Evolutionary conservation across 2,113 vertebrate species (phyloP).

Genomic region (Odocoileus virginianus): DNA sequence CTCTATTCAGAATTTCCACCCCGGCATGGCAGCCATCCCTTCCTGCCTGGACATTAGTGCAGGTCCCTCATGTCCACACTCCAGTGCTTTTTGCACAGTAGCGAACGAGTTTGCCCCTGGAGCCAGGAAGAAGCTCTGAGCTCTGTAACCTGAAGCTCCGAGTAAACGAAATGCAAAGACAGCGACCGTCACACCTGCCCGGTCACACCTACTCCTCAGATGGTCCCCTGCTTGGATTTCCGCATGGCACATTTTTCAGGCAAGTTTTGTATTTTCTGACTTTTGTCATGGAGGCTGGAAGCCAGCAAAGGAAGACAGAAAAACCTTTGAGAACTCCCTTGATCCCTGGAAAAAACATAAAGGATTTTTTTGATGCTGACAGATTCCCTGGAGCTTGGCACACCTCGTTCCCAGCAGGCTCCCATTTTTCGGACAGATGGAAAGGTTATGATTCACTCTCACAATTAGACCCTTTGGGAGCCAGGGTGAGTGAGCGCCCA

Average conservation of each 20-base stretch:
- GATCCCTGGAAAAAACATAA: not conserved
- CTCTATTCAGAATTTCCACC: constrained; percentile 37
- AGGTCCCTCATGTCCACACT: constrained; percentile 44
- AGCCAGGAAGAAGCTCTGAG: not conserved
- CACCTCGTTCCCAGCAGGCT: constrained; percentile 31
- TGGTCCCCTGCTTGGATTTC: constrained; percentile 13
- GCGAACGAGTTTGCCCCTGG: constrained; percentile 53
- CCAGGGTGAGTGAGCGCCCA: not conserved
- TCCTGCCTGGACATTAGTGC: constrained; percentile 41
- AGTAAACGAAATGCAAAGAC: constrained; percentile 14
- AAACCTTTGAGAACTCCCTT: constrained; percentile 48
- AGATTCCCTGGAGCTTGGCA: not conserved
- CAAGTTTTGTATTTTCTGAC: not conserved
- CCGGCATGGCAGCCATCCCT: not conserved
- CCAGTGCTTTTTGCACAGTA: constrained; percentile 27
- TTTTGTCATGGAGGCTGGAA: constrained; percentile 46
- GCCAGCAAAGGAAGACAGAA: constrained; percentile 60
- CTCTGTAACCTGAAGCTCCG: constrained; percentile 58
- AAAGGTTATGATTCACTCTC: not conserved
- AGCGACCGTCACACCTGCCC: not conserved
- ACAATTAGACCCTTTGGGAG: constrained; percentile 31
- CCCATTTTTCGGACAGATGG: constrained; percentile 77
- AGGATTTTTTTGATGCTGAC: not conserved
- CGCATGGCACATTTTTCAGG: not conserved
- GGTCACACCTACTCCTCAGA: not conserved